A percentile compares a stretch with the other conserved stretches of the same genome.
These are phyloP conservation scores for Frieseomelitta varia DNA, from an alignment of 1,140 invertebrate species.

Conservation along the genomic window DNA sequence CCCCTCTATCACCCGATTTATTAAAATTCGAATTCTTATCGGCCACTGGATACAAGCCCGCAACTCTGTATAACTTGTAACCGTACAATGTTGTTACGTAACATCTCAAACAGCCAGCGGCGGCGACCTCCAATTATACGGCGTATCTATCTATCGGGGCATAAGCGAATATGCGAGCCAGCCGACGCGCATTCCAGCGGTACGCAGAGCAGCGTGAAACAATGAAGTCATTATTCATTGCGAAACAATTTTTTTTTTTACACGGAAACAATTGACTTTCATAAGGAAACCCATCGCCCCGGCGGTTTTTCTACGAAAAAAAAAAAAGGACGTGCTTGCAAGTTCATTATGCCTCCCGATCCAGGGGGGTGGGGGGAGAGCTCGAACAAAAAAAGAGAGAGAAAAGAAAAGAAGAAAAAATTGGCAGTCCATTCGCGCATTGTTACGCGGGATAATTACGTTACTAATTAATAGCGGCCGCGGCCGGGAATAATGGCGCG, in stretches of 20 bases:
- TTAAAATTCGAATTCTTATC: slow-evolving; percentile 1
- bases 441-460: slow-evolving; percentile 46
- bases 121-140: background rate
- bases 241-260: no score
- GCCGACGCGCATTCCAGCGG: background rate
- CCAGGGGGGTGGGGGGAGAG: background rate
- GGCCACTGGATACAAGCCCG: background rate
- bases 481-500: slow-evolving; percentile 28
- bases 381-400: no score
- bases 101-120: background rate
- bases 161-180: background rate
- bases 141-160: no score
- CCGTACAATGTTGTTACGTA: background rate
- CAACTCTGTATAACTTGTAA: no score
- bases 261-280: slow-evolving; percentile 9
- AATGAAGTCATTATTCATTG: slow-evolving; percentile 32
- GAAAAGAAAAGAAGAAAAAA: background rate
- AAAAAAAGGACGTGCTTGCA: slow-evolving; percentile 14
- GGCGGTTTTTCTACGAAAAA: background rate
- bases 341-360: slow-evolving; percentile 45
- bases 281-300: slow-evolving; percentile 4
- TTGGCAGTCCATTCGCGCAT: slow-evolving; percentile 39
- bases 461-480: slow-evolving; percentile 61
- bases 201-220: background rate
- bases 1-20: background rate